Evolutionary conservation across 2,797 vertebrate species (phyloP).

Genomic region (Cynodonichthys magdalenae): DNA sequence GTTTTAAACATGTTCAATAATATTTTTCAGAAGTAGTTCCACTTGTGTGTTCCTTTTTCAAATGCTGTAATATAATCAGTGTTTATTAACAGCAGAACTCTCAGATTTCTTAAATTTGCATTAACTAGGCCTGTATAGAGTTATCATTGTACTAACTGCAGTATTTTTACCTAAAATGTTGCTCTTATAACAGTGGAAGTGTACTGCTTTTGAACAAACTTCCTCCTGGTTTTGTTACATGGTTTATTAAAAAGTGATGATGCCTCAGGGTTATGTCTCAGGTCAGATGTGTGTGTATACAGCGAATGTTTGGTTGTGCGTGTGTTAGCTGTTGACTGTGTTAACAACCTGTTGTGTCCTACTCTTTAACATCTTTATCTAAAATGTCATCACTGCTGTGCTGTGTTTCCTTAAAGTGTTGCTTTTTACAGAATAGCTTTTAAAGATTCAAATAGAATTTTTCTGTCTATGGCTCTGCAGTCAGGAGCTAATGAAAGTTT

Average conservation of each 20-base stretch:
- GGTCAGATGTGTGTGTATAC: conserved; percentile 52
- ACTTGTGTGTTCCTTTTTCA: neutral
- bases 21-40: neutral
- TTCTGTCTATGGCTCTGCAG: neutral
- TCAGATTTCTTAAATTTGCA: neutral
- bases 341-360: conserved; percentile 64
- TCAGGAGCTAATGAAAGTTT: neutral
- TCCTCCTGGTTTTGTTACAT: neutral
- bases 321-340: conserved; percentile 74
- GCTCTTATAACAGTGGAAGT: neutral
- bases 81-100: neutral
- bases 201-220: neutral
- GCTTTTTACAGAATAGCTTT: neutral
- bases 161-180: neutral
- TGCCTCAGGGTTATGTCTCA: conserved; percentile 49
- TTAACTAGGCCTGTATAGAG: neutral
- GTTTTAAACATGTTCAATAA: neutral
- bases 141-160: neutral
- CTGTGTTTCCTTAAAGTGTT: neutral
- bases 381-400: conserved; percentile 2
- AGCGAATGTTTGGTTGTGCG: conserved; percentile 41
- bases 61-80: no score
- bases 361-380: conserved; percentile 18
- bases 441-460: neutral
- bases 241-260: conserved; percentile 25